Evolutionary conservation across 2,797 vertebrate genomes (phyloP).

Genomic region (Smutsia temminckii): DNA sequence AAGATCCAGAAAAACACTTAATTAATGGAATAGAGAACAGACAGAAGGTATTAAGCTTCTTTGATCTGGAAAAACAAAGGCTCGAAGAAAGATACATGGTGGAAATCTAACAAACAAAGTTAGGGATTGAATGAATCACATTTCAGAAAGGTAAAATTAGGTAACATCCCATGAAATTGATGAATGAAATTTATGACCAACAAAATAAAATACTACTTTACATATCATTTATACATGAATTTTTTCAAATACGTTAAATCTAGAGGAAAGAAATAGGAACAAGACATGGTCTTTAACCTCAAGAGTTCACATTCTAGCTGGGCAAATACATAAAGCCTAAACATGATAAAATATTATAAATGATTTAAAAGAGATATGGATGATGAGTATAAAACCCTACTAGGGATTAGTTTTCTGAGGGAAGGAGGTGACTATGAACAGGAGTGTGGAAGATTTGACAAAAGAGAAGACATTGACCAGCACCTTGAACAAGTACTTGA

Average conservation of each 20-base stretch:
- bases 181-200: constrained; percentile 3
- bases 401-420: not conserved
- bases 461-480: not conserved
- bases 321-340: constrained; percentile 22
- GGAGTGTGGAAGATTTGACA: not conserved
- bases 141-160: constrained; percentile 14
- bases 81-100: constrained; percentile 8
- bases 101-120: not conserved
- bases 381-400: not conserved
- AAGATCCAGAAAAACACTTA: constrained; percentile 15
- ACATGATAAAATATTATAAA: not conserved
- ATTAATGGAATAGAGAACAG: not conserved
- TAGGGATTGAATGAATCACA: not conserved
- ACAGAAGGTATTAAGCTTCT: not conserved
- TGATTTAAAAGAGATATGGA: not conserved
- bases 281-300: not conserved
- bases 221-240: not conserved
- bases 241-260: constrained; percentile 25
- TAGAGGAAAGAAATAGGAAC: not conserved
- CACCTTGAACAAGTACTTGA: constrained; percentile 3
- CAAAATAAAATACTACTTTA: constrained; percentile 3
- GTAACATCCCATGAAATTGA: not conserved
- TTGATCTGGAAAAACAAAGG: not conserved
- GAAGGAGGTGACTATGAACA: not conserved
- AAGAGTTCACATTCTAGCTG: not conserved